Conservation (phyloP, 2,797 vertebrate genomes). For the Lycodopsis pacificus region DNA sequence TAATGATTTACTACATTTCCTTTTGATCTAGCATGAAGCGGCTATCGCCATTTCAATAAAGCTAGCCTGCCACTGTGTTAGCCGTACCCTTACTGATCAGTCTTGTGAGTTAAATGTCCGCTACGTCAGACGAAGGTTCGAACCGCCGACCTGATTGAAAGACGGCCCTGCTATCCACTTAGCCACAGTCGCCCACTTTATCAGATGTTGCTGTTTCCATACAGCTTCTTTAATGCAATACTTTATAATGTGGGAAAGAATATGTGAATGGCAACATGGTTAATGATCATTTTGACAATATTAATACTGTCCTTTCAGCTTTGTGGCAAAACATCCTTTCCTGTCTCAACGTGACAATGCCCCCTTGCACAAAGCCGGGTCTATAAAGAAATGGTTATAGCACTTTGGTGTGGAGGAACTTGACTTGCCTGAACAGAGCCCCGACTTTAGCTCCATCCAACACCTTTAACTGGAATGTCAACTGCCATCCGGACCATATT, state of each 20-base stretch:
- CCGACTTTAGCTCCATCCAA: background rate
- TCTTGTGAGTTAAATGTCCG: too few relatives aligned
- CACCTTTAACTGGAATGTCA: background rate
- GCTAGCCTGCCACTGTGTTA: background rate
- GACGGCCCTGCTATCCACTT: too few relatives aligned
- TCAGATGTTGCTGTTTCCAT: background rate
- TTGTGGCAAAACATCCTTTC: too few relatives aligned
- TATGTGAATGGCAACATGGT: background rate
- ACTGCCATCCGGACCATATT: background rate
- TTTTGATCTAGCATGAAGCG: background rate
- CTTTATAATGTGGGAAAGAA: too few relatives aligned
- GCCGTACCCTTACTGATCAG: background rate
- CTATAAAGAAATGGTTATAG: background rate
- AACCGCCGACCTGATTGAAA: too few relatives aligned
- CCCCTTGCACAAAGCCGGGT: too few relatives aligned
- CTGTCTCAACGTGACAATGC: too few relatives aligned
- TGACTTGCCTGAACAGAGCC: too few relatives aligned
- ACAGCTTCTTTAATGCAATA: too few relatives aligned
- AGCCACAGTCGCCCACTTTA: too few relatives aligned
- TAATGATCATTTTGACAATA: background rate
- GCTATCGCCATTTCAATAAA: background rate
- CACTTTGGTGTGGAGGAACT: background rate
- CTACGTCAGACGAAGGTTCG: too few relatives aligned
- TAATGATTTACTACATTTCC: background rate
- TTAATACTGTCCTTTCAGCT: too few relatives aligned